phyloP scores from a whole-genome alignment of 2,113 vertebrate genomes.

The Tympanuchus pallidicinctus region DNA sequence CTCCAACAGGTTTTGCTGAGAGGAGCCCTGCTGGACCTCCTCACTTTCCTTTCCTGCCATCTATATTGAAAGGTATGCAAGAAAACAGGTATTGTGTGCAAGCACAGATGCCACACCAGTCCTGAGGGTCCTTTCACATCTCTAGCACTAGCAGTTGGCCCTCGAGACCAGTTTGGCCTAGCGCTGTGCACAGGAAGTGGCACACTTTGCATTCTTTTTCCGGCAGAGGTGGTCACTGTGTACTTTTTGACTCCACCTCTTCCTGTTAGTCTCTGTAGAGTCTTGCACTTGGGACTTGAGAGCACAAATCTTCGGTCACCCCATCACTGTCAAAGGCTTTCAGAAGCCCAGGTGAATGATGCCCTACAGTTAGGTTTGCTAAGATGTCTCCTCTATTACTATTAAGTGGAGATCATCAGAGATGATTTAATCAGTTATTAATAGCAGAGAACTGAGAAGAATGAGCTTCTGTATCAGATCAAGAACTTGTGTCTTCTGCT shows the following conservation, averaged over 20 bases:
- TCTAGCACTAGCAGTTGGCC: neutral
- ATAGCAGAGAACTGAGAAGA: neutral
- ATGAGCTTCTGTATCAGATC: neutral
- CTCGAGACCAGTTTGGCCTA: neutral
- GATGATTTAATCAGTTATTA: neutral
- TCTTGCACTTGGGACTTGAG: neutral
- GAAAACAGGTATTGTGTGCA: neutral
- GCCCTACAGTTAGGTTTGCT: neutral
- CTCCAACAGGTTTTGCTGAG: neutral
- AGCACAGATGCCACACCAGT: neutral
- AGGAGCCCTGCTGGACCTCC: neutral
- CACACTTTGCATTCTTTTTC: neutral
- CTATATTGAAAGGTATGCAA: neutral
- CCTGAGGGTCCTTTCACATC: rapidly evolving
- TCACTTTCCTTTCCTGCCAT: neutral
- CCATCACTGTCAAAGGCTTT: neutral
- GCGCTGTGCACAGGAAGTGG: rapidly evolving
- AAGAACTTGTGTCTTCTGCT: neutral
- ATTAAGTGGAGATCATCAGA: neutral
- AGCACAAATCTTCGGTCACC: neutral
- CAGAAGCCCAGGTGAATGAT: neutral
- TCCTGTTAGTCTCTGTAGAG: neutral
- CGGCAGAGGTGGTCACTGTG: neutral
- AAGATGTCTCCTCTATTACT: neutral
- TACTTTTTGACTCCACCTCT: neutral